Conservation (phyloP, 2,888 invertebrate genomes). For the Dilophus febrilis region DNA sequence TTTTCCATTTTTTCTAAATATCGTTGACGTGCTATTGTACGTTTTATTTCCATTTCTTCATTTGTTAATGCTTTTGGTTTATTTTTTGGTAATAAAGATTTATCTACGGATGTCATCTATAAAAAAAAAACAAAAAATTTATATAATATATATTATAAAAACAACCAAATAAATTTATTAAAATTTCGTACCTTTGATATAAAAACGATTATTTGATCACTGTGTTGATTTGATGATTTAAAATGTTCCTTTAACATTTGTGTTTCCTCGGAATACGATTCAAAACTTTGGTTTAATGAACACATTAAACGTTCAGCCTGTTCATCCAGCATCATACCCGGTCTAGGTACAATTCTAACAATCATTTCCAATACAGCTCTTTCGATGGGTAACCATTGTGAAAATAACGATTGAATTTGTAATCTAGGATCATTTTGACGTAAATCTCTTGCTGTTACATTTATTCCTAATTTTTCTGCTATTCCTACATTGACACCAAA, state of each 20-base stretch:
- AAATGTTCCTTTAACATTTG: constrained; percentile 52
- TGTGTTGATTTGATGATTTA: constrained; percentile 48
- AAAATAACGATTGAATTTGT: constrained; percentile 65
- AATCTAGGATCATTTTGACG: constrained; percentile 59
- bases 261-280: constrained; percentile 48
- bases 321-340: constrained; percentile 52
- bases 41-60: constrained; percentile 51
- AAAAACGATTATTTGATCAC: constrained; percentile 39
- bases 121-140: constrained; percentile 46
- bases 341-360: constrained; percentile 64
- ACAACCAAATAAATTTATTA: neutral
- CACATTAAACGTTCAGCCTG: constrained; percentile 73
- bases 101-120: constrained; percentile 80
- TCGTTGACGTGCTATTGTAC: constrained; percentile 47
- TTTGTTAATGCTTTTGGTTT: constrained; percentile 57
- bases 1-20: constrained; percentile 37
- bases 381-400: constrained; percentile 82
- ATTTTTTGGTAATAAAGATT: constrained; percentile 57
- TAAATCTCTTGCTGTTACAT: constrained; percentile 56
- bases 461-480: constrained; percentile 59
- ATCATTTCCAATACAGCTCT: constrained; percentile 67
- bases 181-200: constrained; percentile 21
- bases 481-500: constrained; percentile 28
- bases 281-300: constrained; percentile 48
- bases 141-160: neutral